phyloP scores from a whole-genome alignment of 2,888 invertebrate species.

The Idaea straminata region DNA sequence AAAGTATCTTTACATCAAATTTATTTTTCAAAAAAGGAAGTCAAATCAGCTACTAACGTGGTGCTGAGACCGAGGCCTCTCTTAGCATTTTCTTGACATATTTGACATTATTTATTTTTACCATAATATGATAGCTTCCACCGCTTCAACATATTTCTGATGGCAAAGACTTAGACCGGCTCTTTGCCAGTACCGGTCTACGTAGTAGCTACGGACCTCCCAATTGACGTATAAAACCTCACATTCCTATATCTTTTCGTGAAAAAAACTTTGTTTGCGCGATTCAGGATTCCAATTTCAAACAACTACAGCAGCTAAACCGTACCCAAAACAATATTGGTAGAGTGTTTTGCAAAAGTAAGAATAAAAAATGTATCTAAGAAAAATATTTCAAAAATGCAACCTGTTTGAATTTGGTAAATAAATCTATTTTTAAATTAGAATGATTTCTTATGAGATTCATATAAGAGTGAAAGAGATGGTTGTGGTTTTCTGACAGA shows the following conservation, averaged over 20 bases:
- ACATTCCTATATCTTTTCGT: slow-evolving; percentile 30
- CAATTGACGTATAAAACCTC: not conserved
- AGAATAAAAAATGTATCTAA: slow-evolving; percentile 5
- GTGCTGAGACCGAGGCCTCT: slow-evolving; percentile 70
- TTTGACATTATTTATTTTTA: slow-evolving; percentile 64
- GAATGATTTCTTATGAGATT: slow-evolving; percentile 11
- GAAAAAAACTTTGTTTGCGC: slow-evolving; percentile 52
- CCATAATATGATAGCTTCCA: slow-evolving; percentile 67
- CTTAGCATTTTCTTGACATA: slow-evolving; percentile 73
- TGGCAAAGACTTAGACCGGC: slow-evolving; percentile 70
- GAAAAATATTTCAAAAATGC: not conserved
- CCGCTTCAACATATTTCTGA: slow-evolving; percentile 64
- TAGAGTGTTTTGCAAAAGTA: not conserved
- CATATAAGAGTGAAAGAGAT: slow-evolving; percentile 22
- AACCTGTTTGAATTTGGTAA: not conserved
- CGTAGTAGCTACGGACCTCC: slow-evolving; percentile 78
- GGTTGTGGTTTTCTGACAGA: slow-evolving; percentile 3
- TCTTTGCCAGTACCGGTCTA: slow-evolving; percentile 66
- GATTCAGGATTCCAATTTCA: slow-evolving; percentile 52
- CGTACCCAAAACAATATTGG: not conserved
- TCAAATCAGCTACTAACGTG: slow-evolving; percentile 74
- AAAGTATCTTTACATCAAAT: not conserved
- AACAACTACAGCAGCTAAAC: slow-evolving; percentile 19
- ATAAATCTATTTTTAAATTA: not conserved
- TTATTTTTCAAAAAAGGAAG: slow-evolving; percentile 55